phyloP scores from a whole-genome alignment of 2,797 vertebrate genomes.

The Sebastes kiyomatsui region DNA sequence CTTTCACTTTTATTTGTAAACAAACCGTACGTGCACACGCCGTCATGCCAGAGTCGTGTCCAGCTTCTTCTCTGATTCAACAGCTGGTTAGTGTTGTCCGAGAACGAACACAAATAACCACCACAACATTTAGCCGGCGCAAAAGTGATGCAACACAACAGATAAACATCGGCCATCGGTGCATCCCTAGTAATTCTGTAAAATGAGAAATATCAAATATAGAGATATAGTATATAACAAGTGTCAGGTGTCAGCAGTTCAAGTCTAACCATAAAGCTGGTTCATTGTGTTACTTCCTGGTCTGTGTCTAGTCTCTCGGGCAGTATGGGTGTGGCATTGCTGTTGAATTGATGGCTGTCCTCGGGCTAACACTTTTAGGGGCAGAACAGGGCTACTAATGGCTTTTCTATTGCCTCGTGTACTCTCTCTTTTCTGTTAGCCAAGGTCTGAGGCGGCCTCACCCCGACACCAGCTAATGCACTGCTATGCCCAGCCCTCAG shows the following conservation, averaged over 20 bases:
- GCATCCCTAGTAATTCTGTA: neutral
- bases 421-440: conserved; percentile 37
- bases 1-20: no score
- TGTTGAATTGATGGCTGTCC: conserved; percentile 38
- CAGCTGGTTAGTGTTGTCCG: no score
- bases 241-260: neutral
- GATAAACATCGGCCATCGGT: no score
- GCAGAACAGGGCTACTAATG: conserved; percentile 45
- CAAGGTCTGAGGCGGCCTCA: conserved; percentile 20
- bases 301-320: neutral
- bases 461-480: conserved; percentile 41
- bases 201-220: neutral
- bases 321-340: conserved; percentile 31
- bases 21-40: no score
- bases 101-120: no score
- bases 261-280: neutral
- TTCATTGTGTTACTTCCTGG: neutral
- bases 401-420: conserved; percentile 43
- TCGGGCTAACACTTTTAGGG: conserved; percentile 30
- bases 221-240: neutral
- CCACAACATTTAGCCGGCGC: no score
- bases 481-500: conserved; percentile 16
- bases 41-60: no score
- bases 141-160: no score
- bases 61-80: no score